These are phyloP conservation scores for Phenganax stokvisi DNA, from an alignment of 92 coral and sea anemone species.

Conservation along the genomic window DNA sequence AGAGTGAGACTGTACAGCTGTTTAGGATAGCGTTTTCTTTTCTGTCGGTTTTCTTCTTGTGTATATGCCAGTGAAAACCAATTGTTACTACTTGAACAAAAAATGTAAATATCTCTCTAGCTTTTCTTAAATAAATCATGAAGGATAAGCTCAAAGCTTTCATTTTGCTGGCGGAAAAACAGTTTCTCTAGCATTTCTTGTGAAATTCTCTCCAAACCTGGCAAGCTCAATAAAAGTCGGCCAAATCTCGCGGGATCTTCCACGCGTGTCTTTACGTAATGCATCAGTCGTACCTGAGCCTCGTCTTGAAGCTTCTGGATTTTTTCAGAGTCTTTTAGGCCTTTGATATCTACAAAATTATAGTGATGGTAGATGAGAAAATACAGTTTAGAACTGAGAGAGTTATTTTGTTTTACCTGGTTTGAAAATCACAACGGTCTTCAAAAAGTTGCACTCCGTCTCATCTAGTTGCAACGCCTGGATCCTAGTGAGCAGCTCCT, in stretches of 20 bases:
- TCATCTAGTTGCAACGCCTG: slow-evolving; percentile 68
- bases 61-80: not conserved
- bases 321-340: slow-evolving; percentile 70
- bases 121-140: slow-evolving; percentile 34
- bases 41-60: no score
- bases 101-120: not conserved
- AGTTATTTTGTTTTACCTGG: slow-evolving; percentile 56
- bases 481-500: slow-evolving; percentile 64
- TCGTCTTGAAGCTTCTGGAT: slow-evolving; percentile 87
- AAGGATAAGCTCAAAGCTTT: slow-evolving; percentile 25
- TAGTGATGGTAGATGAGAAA: slow-evolving; percentile 13
- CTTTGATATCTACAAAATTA: slow-evolving; percentile 66
- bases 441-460: slow-evolving; percentile 79
- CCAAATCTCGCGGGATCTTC: slow-evolving; percentile 83
- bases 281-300: slow-evolving; percentile 67
- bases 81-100: not conserved
- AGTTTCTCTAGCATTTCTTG: slow-evolving; percentile 84
- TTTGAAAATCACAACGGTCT: slow-evolving; percentile 75
- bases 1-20: no score
- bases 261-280: slow-evolving; percentile 61
- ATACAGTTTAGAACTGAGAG: not conserved
- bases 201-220: slow-evolving; percentile 65
- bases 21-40: no score
- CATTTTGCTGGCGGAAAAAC: slow-evolving; percentile 48
- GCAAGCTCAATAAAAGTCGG: slow-evolving; percentile 67